phyloP scores from a whole-genome alignment of 1,140 invertebrate species.

The Trissolcus basalis region DNA sequence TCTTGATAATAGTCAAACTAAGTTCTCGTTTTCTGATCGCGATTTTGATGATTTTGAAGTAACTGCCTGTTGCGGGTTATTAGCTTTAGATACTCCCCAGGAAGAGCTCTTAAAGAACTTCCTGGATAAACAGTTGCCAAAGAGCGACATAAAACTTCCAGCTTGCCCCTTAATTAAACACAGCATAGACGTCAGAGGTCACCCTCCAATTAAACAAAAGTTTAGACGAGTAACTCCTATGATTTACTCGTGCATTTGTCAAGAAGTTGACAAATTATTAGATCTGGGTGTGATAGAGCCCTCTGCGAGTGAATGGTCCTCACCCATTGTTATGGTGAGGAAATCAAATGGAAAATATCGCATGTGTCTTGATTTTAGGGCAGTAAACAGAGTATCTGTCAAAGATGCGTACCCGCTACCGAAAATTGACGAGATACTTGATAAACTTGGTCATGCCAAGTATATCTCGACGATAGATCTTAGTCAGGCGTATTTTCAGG shows the following conservation, averaged over 20 bases:
- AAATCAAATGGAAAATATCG: conserved; percentile 10
- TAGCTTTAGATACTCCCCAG: too few relatives aligned
- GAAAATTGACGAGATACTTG: conserved; percentile 32
- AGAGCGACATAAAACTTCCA: neutral
- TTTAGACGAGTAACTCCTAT: neutral
- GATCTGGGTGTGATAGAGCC: neutral
- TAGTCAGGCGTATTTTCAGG: conserved; percentile 61
- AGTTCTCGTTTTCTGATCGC: neutral
- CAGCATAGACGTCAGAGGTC: neutral
- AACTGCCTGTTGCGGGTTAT: too few relatives aligned
- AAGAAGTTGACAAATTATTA: conserved; percentile 4
- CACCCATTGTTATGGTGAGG: conserved; percentile 53
- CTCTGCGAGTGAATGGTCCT: conserved; percentile 23
- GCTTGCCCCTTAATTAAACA: too few relatives aligned
- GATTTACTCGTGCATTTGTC: neutral
- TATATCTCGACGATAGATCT: conserved; percentile 60
- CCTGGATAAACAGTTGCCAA: neutral
- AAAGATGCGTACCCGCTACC: conserved; percentile 12
- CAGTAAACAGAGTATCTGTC: neutral
- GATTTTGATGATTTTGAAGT: neutral
- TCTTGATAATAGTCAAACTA: neutral
- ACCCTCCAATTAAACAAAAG: neutral
- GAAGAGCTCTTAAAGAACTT: too few relatives aligned
- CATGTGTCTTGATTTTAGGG: conserved; percentile 13
- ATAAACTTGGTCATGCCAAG: conserved; percentile 55